Conservation (phyloP, 2,888 invertebrate genomes). For the Tetragonisca angustula region DNA sequence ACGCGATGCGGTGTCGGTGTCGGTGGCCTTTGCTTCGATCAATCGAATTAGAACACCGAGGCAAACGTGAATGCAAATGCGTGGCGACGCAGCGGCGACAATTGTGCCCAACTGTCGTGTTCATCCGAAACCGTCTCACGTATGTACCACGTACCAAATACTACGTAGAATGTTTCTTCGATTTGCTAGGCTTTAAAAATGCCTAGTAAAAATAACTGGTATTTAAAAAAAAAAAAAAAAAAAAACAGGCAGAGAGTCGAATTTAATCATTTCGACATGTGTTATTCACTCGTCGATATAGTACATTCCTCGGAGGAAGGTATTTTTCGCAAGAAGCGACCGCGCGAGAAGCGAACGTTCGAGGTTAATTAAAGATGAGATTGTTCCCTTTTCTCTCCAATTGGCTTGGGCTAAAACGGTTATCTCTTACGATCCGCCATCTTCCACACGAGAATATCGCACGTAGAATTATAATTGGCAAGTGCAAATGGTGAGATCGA, state of each 20-base stretch:
- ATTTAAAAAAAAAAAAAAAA: too few species aligned
- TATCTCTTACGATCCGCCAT: constrained; percentile 25
- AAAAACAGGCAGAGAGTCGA: too few species aligned
- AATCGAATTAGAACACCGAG: constrained; percentile 36
- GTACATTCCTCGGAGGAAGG: not conserved
- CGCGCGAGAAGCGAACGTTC: not conserved
- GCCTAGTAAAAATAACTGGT: too few species aligned
- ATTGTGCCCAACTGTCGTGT: too few species aligned
- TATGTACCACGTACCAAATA: too few species aligned
- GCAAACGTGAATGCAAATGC: constrained; percentile 2
- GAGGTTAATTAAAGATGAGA: constrained; percentile 28
- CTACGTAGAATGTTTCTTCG: too few species aligned
- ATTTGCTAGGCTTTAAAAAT: too few species aligned
- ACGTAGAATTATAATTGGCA: constrained; percentile 58
- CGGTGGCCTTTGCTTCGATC: constrained; percentile 21
- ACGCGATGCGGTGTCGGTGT: not conserved
- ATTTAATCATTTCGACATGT: too few species aligned
- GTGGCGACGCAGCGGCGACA: too few species aligned
- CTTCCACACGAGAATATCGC: constrained; percentile 5
- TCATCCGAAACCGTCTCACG: too few species aligned
- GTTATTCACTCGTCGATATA: too few species aligned
- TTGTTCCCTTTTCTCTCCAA: not conserved
- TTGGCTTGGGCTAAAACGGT: not conserved
- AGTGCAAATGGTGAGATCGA: constrained; percentile 67
- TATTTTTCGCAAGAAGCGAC: constrained; percentile 6